Evolutionary conservation across 2,888 invertebrate genomes (phyloP).

Genomic region (Leistus spinibarbis): DNA sequence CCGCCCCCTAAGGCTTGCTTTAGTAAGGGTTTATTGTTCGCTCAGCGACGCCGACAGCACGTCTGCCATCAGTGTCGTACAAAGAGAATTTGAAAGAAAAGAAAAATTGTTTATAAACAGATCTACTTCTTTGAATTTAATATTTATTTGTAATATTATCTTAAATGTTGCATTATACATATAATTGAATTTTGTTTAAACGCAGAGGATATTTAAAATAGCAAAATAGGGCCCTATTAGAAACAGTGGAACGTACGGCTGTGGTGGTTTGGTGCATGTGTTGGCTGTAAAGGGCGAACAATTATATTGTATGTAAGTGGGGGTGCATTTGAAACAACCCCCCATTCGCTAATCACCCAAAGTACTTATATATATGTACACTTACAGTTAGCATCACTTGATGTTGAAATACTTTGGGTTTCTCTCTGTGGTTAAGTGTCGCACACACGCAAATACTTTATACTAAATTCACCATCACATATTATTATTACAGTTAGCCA

Average conservation of each 20-base stretch:
- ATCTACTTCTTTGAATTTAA: too few relatives aligned
- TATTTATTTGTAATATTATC: too few relatives aligned
- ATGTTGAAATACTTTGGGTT: background rate
- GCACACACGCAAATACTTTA: background rate
- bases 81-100: too few relatives aligned
- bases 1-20: background rate
- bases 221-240: too few relatives aligned
- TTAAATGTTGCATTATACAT: too few relatives aligned
- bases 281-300: background rate
- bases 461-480: background rate
- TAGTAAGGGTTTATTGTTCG: too few relatives aligned
- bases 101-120: too few relatives aligned
- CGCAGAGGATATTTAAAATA: too few relatives aligned
- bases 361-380: background rate
- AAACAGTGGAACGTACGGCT: background rate
- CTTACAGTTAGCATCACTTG: background rate
- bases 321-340: background rate
- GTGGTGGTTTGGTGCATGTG: background rate
- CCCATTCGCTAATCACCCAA: background rate
- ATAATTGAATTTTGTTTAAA: too few relatives aligned
- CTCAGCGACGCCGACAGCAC: background rate
- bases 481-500: too few relatives aligned
- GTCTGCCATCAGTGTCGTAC: background rate
- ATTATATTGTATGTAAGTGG: background rate
- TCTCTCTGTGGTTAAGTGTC: background rate